phyloP scores from a whole-genome alignment of 1,140 invertebrate species.

The Bactericera cockerelli region DNA sequence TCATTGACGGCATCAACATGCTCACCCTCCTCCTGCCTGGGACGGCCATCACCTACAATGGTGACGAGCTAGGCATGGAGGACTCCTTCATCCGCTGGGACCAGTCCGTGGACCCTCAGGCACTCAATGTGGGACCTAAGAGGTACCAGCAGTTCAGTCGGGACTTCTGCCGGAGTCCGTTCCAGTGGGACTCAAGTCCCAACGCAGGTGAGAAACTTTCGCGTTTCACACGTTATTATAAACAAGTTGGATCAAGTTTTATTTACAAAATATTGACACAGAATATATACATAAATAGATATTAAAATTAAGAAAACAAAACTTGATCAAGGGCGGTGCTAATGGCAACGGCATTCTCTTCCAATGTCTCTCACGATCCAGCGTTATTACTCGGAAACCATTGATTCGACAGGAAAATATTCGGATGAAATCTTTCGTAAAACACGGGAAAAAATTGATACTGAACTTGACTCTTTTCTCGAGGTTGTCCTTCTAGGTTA shows the following conservation, averaged over 20 bases:
- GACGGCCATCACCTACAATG: too few relatives aligned
- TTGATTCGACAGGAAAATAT: neutral
- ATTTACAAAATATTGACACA: too few relatives aligned
- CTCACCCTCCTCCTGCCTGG: conserved; percentile 51
- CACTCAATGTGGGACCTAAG: conserved; percentile 33
- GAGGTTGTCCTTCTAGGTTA: neutral
- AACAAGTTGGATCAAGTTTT: too few relatives aligned
- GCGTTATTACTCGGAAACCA: too few relatives aligned
- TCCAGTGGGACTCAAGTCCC: conserved; percentile 47
- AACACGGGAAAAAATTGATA: neutral
- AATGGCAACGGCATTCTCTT: too few relatives aligned
- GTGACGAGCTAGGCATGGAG: too few relatives aligned
- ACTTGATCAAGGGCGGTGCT: too few relatives aligned
- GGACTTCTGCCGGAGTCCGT: conserved; percentile 53
- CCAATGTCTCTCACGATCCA: too few relatives aligned
- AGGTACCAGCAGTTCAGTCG: conserved; percentile 33
- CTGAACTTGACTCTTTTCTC: neutral
- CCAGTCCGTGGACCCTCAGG: too few relatives aligned
- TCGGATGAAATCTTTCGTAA: neutral
- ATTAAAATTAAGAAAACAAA: too few relatives aligned
- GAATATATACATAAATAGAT: too few relatives aligned
- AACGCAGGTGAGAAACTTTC: conserved; percentile 40
- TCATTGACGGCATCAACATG: conserved; percentile 47
- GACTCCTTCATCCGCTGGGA: too few relatives aligned
- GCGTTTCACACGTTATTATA: neutral